Evolutionary conservation across 2,888 invertebrate genomes (phyloP).

Genomic region (Cephus sareptanus): DNA sequence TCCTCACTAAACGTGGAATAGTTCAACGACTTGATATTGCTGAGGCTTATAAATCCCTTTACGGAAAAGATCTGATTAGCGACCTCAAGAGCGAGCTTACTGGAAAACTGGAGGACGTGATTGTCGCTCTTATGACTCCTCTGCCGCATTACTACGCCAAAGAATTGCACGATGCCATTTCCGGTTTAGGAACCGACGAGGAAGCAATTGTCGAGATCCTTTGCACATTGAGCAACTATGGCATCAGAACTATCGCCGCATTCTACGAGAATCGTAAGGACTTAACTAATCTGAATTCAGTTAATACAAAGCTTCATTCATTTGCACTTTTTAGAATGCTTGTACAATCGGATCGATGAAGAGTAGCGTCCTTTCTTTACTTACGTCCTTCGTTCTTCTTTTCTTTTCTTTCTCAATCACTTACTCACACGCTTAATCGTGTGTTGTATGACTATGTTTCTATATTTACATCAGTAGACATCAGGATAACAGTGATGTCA

Average conservation of each 20-base stretch:
- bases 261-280: slow-evolving; percentile 84
- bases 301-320: too few species aligned
- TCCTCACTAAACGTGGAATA: slow-evolving; percentile 88
- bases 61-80: slow-evolving; percentile 84
- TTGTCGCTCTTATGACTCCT: slow-evolving; percentile 91
- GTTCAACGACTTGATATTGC: slow-evolving; percentile 92
- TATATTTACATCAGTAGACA: slow-evolving; percentile 39
- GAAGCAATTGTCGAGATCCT: slow-evolving; percentile 93
- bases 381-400: background rate
- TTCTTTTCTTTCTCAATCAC: background rate
- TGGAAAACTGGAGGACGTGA: slow-evolving; percentile 90
- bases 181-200: slow-evolving; percentile 89
- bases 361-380: background rate
- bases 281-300: background rate
- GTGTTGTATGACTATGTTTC: slow-evolving; percentile 67
- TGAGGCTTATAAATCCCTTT: slow-evolving; percentile 90
- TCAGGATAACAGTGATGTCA: slow-evolving; percentile 44
- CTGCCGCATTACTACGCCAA: slow-evolving; percentile 91
- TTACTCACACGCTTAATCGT: slow-evolving; percentile 6
- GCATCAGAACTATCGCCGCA: slow-evolving; percentile 84
- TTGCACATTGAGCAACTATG: slow-evolving; percentile 91
- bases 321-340: too few species aligned
- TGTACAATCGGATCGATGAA: too few species aligned
- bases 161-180: slow-evolving; percentile 87
- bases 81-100: slow-evolving; percentile 90